Evolutionary conservation across 2,888 invertebrate species (phyloP), one percentile per base, ranked within the genome.

Genomic region (Polylopha cassiicola): DNA sequence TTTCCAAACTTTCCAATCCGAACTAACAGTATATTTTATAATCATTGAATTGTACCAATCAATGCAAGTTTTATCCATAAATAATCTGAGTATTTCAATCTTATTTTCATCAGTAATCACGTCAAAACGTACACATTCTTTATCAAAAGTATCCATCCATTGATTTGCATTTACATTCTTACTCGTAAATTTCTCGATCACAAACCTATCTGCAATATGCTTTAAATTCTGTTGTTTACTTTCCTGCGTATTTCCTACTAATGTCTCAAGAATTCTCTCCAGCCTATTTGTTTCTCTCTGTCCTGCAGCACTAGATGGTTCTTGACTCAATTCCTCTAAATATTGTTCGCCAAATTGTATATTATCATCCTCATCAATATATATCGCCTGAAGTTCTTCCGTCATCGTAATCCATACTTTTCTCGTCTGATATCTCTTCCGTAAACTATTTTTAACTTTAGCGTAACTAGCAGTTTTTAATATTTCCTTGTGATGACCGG

Each of bases 61-160:
- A 14, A 37, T 1, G 23, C 41, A 39, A 4, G 21, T 15, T 30
- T 41, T 32, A 20, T 43, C 31, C 7, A 42, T 5, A 7, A 33
- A 16, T 10, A 27, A 5, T 26, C 34, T 45, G 6, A 45, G 34
- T 15, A 23, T 44, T 8, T 41, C 44, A 27, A 44, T 44, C 39
- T 36, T 46, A 4, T 37, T 27, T 9, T 10, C 17, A 33, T 47
- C 37, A 26, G 37, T 9, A 24, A 11, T 2, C 7, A 47, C 28
- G 0, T 43, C 29, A 24, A 39, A 43, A 9, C 44, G 16, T 20
- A 2, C 9, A 34, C 47, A 47, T 31, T 47, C 44, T 6, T 8
- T 43, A 9, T 47, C 43, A 43, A 45, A 47, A 27, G 37, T 34
- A 7, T 6, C 15, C 1, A 46, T 46, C 46, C 43, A 46, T 13